Base-by-base conservation (phyloP, 2,888 invertebrate genomes). In the Stegophylla sp. region DNA sequence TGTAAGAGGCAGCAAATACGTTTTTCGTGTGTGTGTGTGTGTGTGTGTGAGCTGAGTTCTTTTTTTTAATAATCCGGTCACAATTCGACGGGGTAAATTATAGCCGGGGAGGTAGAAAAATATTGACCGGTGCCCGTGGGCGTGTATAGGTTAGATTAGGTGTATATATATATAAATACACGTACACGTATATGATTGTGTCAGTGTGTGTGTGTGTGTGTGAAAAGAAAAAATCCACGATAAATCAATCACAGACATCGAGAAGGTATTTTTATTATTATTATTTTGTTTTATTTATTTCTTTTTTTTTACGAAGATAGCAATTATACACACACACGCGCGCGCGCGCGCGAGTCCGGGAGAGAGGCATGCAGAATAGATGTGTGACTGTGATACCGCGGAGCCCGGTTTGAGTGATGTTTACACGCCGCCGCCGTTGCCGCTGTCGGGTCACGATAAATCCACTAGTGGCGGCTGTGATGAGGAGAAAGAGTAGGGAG, bases 181-280 rank as follows among this genome's bases (percentile, higher is more conserved):
- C 34, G 20, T 26, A 17, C 59, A 15, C 15, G 20, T 12, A 51
- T 64, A n/a, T n/a, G 41, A n/a, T n/a, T 41, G 64, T 41, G 56
- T 67, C 56, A 28, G 76, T 66, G 66, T 67, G 63, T n/a, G 34
- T 41, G n/a, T n/a, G n/a, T 20, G 23, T 56, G 41, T 34, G 20
- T 26, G 23, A 43, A 43, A 53, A 56, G 53, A 48, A 76, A 51
- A 79, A 79, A 79, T 71, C 71, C 79, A 79, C 79, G 71, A 79
- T 79, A 79, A 79, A 79, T 79, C 79, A 79, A 79, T 79, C 79
- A 79, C 69, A 9, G 66, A 75, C 71, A 12, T 34, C 61, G 66
- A 72, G 74, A 75, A 69, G 79, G 63, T 79, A 79, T 79, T 79
- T 64, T 75, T 56, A 41, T 76, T 76, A 66, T 76, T 53, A 74